Evolutionary conservation across 1,140 invertebrate genomes (phyloP), one percentile per base, ranked within the genome.

Genomic region (Achroia grisella): DNA sequence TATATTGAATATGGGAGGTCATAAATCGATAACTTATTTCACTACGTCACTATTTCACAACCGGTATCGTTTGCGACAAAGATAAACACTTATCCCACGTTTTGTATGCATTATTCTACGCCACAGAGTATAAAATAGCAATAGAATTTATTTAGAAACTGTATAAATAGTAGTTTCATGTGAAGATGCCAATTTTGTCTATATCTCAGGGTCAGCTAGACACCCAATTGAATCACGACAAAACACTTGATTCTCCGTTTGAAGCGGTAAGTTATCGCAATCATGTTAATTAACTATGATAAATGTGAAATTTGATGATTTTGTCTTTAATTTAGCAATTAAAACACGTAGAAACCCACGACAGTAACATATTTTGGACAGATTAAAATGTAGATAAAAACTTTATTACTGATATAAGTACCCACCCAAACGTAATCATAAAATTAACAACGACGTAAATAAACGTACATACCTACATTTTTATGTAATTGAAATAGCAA

Each of bases 11-110:
- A 67, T 60, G 43, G 58, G 59, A 54, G 54, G 54, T 56, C 54
- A 64, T 73, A 73, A 73, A 70, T 70, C 71, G 70, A 70, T 56
- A 67, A 68, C 56, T 50, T 62, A 62, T 43, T 39, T 14, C 9
- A 33, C 9, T 31, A 51, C 52, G 44, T 46, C 52, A 54, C 44
- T 50, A 43, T 28, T 33, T 40, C 17, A 15, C 13, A 44, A 50
- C 48, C 41, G 44, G 44, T 59, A 45, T 37, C 12, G 14, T 51
- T 49, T 53, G 57, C 53, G 63, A 63, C 66, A 70, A 65, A 56
- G 40, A 15, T 47, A 42, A 44, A 39, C 50, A 46, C n/a, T 47
- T 11, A 27, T 35, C 29, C 33, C 31, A 54, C 53, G 45, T 37
- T 15, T 17, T 37, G 9, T 11, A 37, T 17, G 35, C 35, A 37